phyloP scores from a whole-genome alignment of 2,888 invertebrate genomes.

The Zeuzera pyrina region DNA sequence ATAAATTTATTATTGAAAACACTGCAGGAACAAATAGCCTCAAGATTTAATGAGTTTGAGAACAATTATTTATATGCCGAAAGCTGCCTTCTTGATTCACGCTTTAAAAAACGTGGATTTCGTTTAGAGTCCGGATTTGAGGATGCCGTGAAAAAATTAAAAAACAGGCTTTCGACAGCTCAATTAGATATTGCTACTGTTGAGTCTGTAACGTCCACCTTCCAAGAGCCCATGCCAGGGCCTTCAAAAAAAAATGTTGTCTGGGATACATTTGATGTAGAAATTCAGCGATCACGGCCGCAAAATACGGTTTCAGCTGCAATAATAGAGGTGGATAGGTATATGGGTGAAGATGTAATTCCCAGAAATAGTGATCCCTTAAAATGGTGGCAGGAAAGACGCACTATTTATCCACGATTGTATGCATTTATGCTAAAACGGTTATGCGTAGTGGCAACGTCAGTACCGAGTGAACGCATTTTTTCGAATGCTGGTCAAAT shows the following conservation, averaged over 20 bases:
- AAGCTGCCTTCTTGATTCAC: background rate
- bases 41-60: background rate
- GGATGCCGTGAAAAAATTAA: background rate
- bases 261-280: background rate
- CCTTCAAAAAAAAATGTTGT: background rate
- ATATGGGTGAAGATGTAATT: background rate
- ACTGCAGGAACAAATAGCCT: background rate
- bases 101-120: background rate
- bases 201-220: too few relatives aligned
- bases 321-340: background rate
- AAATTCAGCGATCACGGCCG: background rate
- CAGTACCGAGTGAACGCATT: too few relatives aligned
- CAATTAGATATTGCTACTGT: background rate
- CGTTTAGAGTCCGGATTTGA: background rate
- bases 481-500: too few relatives aligned
- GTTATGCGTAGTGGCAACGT: background rate
- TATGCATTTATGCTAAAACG: background rate
- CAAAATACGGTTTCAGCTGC: background rate
- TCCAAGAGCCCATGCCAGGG: too few relatives aligned
- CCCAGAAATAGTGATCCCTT: background rate
- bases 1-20: background rate
- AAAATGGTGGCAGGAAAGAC: background rate
- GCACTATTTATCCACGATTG: background rate
- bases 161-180: background rate
- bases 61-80: background rate